Evolutionary conservation across 2,113 vertebrate genomes (phyloP), one percentile per base, ranked within the genome.

Genomic region (Menidia beryllina): DNA sequence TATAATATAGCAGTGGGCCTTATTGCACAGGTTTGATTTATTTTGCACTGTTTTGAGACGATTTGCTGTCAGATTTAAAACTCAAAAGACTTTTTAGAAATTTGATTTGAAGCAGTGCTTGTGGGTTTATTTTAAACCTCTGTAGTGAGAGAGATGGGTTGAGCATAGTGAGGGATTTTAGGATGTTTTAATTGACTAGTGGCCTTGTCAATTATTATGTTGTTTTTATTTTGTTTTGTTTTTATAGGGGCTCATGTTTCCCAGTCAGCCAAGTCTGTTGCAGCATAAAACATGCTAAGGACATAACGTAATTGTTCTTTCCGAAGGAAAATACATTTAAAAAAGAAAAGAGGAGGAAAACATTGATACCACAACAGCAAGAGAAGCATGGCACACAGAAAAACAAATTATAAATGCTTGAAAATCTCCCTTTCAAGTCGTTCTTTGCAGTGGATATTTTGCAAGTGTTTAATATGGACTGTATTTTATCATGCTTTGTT

Each of bases 1-100:
- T 77, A 68, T 77, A 72, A 81, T 66, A 52, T 89, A 89, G 88
- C n/a, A 66, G 70, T 84, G 83, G 92, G 89, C 81, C 24, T 91
- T 85, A 81, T 93, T 91, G 91, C 91, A 94, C 89, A 89, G 80
- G 79, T 90, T 88, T 58, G 69, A 84, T 86, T 92, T 85, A 68
- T 85, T 93, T 94, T 95, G 94, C 94, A 95, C 93, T 90, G 90
- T 89, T 92, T 84, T 67, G 72, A 86, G 79, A 72, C 57, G 0
- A 73, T 80, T 83, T 77, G 86, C 85, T 91, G 91, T 77, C 65
- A 80, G 81, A 66, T 27, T 62, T 15, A 0, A 1, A 47, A 41
- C 20, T 36, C 34, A 24, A 75, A 57, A 70, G 67, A n/a, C 34
- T 52, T n/a, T n/a, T n/a, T n/a, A n/a, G n/a, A n/a, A n/a, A n/a